These are phyloP conservation scores for Latrodectus hesperus DNA, from an alignment of 2,888 invertebrate genomes.

Conservation along the genomic window DNA sequence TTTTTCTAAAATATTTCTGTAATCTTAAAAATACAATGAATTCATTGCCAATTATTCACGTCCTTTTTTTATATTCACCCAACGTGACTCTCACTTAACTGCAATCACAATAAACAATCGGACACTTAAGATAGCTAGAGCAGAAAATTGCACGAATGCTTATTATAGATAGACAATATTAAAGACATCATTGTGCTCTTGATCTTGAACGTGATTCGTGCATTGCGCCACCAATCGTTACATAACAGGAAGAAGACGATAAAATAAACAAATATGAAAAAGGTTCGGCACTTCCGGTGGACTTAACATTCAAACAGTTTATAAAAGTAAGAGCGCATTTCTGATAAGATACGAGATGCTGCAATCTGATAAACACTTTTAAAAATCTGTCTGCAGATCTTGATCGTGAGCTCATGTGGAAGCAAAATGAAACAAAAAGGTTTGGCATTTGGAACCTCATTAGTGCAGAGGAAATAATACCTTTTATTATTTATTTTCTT, in stretches of 20 bases:
- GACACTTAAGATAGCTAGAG: conserved; percentile 4
- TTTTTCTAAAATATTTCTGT: no score
- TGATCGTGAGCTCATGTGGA: conserved; percentile 21
- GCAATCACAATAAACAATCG: neutral
- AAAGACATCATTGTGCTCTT: conserved; percentile 12
- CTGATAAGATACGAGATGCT: conserved; percentile 21
- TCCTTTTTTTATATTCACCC: conserved; percentile 9
- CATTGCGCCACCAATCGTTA: conserved; percentile 23
- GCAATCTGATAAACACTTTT: conserved; percentile 24
- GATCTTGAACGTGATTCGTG: conserved; percentile 28
- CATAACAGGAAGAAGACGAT: neutral
- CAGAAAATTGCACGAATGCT: conserved; percentile 28
- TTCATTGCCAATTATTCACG: no score
- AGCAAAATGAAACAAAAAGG: conserved; percentile 12
- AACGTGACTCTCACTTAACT: neutral
- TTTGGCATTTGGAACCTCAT: conserved; percentile 46
- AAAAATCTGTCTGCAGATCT: conserved; percentile 25
- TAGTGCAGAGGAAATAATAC: conserved; percentile 1
- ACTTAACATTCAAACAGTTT: conserved; percentile 29
- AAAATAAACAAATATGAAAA: neutral
- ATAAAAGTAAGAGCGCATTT: conserved; percentile 27
- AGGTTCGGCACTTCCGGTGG: conserved; percentile 35
- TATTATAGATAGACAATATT: conserved; percentile 10
- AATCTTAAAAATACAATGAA: no score
- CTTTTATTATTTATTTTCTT: no score